Evolutionary conservation across 2,888 invertebrate genomes (phyloP), one percentile per base, ranked within the genome.

Genomic region (Epinotia demarniana): DNA sequence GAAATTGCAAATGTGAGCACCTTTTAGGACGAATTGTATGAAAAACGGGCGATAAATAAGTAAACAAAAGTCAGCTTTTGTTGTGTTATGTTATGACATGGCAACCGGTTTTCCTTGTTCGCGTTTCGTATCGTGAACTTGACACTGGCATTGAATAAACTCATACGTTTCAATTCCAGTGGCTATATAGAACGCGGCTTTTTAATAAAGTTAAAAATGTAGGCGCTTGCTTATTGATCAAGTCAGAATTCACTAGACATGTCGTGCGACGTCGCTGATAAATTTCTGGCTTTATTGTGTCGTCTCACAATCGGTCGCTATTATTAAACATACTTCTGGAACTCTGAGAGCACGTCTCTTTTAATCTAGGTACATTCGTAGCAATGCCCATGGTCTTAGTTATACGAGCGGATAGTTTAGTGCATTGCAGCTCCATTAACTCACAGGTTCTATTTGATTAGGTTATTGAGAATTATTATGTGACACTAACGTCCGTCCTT

Each of bases 81-180:
- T 60, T 60, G 39, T 61, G 55, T 67, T 66, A 18, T n/a, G 6
- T 55, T 67, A 75, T 73, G 49, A 55, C 53, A 18, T 73, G 55
- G 60, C 53, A 18, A 85, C 84, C 81, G 77, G 89, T 89, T 91
- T 82, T 84, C 90, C 91, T 90, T 89, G 89, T 87, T 83, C 86
- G 82, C 81, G 80, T 85, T 84, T 84, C 80, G 78, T 80, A 81
- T 84, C 78, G 75, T 85, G 83, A 85, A 86, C 88, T 86, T 89
- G 90, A 89, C 89, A 87, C 81, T 88, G 89, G 81, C 81, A 82
- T 80, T 79, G 81, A 77, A 81, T 80, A 77, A 75, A 71, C 66
- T 72, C 13, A 72, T 66, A 58, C 27, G 27, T 64, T 53, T 66
- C 33, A 9, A 43, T 5, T 57, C 9, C 11, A 66, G 16, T 53